Percentiles rank a stretch among this genome's conserved stretches.
Conservation (phyloP, 2,888 invertebrate genomes). For the Phoronis australis region DNA sequence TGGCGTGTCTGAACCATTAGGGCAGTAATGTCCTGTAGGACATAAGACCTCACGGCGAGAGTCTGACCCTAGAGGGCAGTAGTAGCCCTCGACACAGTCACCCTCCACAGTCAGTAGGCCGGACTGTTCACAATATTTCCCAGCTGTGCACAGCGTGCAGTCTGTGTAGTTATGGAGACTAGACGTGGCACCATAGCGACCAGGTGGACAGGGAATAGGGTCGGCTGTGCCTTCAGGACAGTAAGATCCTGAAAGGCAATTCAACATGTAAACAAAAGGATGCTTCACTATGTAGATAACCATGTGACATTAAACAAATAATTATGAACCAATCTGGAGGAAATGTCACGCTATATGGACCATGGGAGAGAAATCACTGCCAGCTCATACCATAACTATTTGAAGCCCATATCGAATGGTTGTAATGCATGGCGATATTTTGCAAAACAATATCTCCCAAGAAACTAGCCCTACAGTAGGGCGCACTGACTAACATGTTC, state of each 20-base stretch:
- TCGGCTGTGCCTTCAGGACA: conserved; percentile 39
- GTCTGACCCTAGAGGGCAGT: conserved; percentile 35
- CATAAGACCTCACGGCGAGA: conserved; percentile 27
- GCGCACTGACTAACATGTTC: too few relatives aligned
- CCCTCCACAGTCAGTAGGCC: conserved; percentile 23
- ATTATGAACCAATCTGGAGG: too few relatives aligned
- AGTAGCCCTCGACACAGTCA: conserved; percentile 35
- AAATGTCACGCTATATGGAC: too few relatives aligned
- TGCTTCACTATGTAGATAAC: too few relatives aligned
- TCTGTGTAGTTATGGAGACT: conserved; percentile 31
- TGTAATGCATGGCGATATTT: too few relatives aligned
- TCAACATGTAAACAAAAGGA: too few relatives aligned
- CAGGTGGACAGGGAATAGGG: conserved; percentile 37
- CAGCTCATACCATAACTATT: too few relatives aligned
- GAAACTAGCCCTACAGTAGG: too few relatives aligned
- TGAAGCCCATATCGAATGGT: too few relatives aligned
- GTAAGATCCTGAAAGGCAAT: conserved; percentile 30
- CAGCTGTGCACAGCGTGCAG: conserved; percentile 39
- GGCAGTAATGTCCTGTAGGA: conserved; percentile 35
- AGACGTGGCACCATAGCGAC: conserved; percentile 35
- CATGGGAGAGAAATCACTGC: too few relatives aligned
- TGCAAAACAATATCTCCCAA: too few relatives aligned
- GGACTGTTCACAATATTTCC: conserved; percentile 34
- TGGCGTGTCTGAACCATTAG: conserved; percentile 29
- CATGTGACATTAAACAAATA: too few relatives aligned